Evolutionary conservation across 2,113 vertebrate genomes (phyloP), one percentile per base, ranked within the genome.

Genomic region (Okapia johnstoni): DNA sequence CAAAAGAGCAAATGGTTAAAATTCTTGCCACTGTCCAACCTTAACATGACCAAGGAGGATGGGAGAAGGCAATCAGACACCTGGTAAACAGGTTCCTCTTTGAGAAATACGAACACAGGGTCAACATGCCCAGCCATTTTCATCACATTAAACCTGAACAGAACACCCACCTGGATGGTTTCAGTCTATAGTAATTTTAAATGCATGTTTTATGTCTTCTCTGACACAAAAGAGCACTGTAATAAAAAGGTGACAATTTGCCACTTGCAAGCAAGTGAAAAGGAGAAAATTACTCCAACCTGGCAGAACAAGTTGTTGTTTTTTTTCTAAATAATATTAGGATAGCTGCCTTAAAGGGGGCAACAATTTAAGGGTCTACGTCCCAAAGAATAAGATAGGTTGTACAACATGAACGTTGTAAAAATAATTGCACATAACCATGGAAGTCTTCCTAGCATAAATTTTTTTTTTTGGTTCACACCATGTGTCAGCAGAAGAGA

Each of bases 181-280:
- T 90, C 77, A 19, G 33, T 73, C 76, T 73, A 17, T 3, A 76
- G 10, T 85, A 66, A 93, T 90, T 96, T 92, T 94, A 96, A 96
- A 48, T 89, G 50, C 60, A 58, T 4, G 7, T 84, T 97, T 96
- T 93, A 80, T 92, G 26, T 96, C 93, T 94, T 95, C 90, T 84
- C 48, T 66, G 77, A 93, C 90, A 96, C 85, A 87, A 96, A 93
- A 94, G 70, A 95, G 57, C n/a, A 48, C 70, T 80, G 66, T 60
- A 60, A 96, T 96, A 91, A 97, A 97, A 95, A 81, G 94, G 93
- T 96, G 73, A 85, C 25, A 94, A 95, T 96, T 98, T 97, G 63
- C 77, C 85, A 95, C 70, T 97, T 90, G 60, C 25, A 96, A 50
- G 60, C 57, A 96, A 97, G 52, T 61, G 48, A 93, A 97, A 95